phyloP scores from a whole-genome alignment of 2,113 vertebrate species.

The Heloderma charlesbogerti region DNA sequence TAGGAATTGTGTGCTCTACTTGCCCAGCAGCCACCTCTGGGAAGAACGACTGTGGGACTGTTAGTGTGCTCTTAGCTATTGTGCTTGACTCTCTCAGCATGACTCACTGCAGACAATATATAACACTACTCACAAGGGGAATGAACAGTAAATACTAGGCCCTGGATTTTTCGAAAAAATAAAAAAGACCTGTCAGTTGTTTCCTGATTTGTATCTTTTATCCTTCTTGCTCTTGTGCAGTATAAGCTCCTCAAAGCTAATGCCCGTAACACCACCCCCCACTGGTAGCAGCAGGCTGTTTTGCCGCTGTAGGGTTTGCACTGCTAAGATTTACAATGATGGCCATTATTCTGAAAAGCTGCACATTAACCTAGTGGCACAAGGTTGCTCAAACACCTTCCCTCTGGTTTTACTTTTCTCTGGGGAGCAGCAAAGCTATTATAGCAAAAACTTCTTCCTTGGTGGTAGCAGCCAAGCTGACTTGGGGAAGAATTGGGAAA shows the following conservation, averaged over 20 bases:
- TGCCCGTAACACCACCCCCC: constrained; percentile 77
- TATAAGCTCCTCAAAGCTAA: constrained; percentile 79
- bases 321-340: constrained; percentile 69
- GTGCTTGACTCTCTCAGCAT: constrained; percentile 76
- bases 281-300: constrained; percentile 77
- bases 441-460: constrained; percentile 32
- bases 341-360: constrained; percentile 66
- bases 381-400: constrained; percentile 71
- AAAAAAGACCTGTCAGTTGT: constrained; percentile 69
- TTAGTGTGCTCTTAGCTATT: constrained; percentile 71
- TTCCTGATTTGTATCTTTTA: constrained; percentile 80
- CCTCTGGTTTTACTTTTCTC: constrained; percentile 69
- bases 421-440: constrained; percentile 52
- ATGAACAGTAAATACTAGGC: constrained; percentile 78
- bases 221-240: constrained; percentile 74
- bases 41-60: constrained; percentile 66
- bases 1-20: constrained; percentile 63
- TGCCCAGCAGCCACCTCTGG: constrained; percentile 49
- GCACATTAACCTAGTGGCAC: constrained; percentile 71
- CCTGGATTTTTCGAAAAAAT: constrained; percentile 53
- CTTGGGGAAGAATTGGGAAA: constrained; percentile 25
- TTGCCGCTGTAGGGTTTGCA: constrained; percentile 64
- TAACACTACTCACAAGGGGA: constrained; percentile 64
- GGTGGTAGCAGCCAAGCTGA: constrained; percentile 34
- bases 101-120: constrained; percentile 74